These are phyloP conservation scores for Athrips mouffetella DNA, from an alignment of 2,888 invertebrate genomes.

Conservation along the genomic window DNA sequence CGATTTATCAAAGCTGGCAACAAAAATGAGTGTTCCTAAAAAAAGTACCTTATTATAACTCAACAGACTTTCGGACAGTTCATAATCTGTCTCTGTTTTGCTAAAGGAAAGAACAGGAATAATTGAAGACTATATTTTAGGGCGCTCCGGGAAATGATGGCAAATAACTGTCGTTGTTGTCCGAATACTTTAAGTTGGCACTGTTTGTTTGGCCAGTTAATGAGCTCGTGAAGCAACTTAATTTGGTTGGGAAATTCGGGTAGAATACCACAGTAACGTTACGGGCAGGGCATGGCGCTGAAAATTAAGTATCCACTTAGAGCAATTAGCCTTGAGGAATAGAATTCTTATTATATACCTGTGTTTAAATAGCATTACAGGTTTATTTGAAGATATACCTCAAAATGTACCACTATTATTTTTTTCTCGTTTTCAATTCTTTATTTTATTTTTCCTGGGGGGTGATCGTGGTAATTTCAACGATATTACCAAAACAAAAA, in stretches of 20 bases:
- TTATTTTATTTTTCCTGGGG: too few relatives aligned
- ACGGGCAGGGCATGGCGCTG: background rate
- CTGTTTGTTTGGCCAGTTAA: conserved; percentile 3
- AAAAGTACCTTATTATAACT: conserved; percentile 24
- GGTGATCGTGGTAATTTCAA: too few relatives aligned
- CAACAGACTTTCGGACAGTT: conserved; percentile 34
- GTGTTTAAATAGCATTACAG: too few relatives aligned
- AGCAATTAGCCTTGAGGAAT: too few relatives aligned
- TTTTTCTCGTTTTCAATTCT: too few relatives aligned
- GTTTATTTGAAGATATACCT: background rate
- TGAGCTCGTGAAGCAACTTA: background rate
- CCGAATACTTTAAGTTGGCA: background rate
- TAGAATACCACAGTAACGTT: background rate
- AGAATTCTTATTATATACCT: too few relatives aligned
- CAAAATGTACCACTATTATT: too few relatives aligned
- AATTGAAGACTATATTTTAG: conserved; percentile 46
- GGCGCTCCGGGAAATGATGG: conserved; percentile 35
- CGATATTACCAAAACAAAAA: too few relatives aligned
- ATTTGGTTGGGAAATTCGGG: conserved; percentile 3
- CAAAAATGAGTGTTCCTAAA: conserved; percentile 6
- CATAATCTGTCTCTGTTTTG: conserved; percentile 33
- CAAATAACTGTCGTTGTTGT: background rate
- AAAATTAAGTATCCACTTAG: background rate
- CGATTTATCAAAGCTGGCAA: conserved; percentile 4
- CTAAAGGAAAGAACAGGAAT: conserved; percentile 38